Evolutionary conservation across 2,888 invertebrate genomes (phyloP), one percentile per base, ranked within the genome.

Genomic region (Rhaphigaster nebulosa): DNA sequence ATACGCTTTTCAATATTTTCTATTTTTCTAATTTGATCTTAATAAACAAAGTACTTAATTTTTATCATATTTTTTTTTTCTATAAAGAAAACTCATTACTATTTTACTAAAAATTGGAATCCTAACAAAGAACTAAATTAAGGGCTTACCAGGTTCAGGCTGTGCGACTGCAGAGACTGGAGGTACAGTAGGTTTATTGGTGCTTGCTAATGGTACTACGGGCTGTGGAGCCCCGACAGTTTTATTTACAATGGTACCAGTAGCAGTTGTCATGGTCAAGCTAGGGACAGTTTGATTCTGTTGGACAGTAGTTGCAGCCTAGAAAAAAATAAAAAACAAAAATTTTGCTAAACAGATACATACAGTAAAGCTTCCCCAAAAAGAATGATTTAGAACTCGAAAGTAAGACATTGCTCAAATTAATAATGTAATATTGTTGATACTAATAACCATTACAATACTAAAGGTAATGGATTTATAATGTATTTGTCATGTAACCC

Each of bases 211-310:
- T 5, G 90, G 90, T n/a, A 87, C 76, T 26, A 90, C 88, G 18
- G 90, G 84, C 41, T 41, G 88, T 54, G 76, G 23, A 34, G 90
- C 45, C n/a, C 56, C 80, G 34, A 76, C 76, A 92, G 92, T 91
- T 93, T 92, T 93, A 90, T 94, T 92, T 93, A 93, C 92, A 91
- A 92, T 91, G 89, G 90, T 70, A 92, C 92, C 92, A 65, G 92
- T 91, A 45, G 92, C 90, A 26, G 92, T 92, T 54, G 92, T 92
- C 92, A 93, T 92, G 56, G 92, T 92, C 90, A 93, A 91, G 80
- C 92, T 92, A 23, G 93, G 92, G 13, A 92, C 92, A 29, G 91
- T 89, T 13, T 87, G 60, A 52, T 65, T 50, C 38, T 76, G 90
- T 34, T 84, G 84, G 84, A 84, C 84, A 41, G 84, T 45, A n/a